Percentiles rank a stretch among this genome's conserved stretches.
Conservation (phyloP, 2,113 vertebrate genomes). For the Seriola quinqueradiata region DNA sequence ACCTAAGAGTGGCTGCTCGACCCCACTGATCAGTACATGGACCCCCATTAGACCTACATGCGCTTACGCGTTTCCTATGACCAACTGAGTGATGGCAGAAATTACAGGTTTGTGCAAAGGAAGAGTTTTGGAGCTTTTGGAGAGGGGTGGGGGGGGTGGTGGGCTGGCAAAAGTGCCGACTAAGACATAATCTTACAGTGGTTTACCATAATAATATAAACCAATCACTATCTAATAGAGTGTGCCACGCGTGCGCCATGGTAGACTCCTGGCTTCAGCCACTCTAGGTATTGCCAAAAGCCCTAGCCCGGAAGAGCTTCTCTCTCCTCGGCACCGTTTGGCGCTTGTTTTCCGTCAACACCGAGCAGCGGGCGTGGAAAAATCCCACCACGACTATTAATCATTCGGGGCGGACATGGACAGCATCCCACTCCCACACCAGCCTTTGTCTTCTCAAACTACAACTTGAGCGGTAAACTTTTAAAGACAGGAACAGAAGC, state of each 20-base stretch:
- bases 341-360: conserved; percentile 82
- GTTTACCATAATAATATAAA: background rate
- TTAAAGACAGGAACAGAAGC: conserved; percentile 65
- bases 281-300: conserved; percentile 31
- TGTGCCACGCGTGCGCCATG: background rate
- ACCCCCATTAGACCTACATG: conserved; percentile 80
- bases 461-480: conserved; percentile 80
- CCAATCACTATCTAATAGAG: background rate
- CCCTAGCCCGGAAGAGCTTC: conserved; percentile 61
- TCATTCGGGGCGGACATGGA: conserved; percentile 86
- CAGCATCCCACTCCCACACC: conserved; percentile 78
- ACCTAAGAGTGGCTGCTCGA: conserved; percentile 79
- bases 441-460: conserved; percentile 80
- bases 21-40: conserved; percentile 81
- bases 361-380: conserved; percentile 81
- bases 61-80: conserved; percentile 83
- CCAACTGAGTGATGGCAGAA: conserved; percentile 83
- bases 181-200: background rate
- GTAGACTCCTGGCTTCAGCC: conserved; percentile 5
- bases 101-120: conserved; percentile 80
- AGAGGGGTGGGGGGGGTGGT: background rate
- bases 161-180: background rate
- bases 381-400: conserved; percentile 86
- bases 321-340: conserved; percentile 74
- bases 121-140: conserved; percentile 15